Evolutionary conservation across 2,888 invertebrate species (phyloP), one percentile per base, ranked within the genome.

Genomic region (Leptopterna dolabrata): DNA sequence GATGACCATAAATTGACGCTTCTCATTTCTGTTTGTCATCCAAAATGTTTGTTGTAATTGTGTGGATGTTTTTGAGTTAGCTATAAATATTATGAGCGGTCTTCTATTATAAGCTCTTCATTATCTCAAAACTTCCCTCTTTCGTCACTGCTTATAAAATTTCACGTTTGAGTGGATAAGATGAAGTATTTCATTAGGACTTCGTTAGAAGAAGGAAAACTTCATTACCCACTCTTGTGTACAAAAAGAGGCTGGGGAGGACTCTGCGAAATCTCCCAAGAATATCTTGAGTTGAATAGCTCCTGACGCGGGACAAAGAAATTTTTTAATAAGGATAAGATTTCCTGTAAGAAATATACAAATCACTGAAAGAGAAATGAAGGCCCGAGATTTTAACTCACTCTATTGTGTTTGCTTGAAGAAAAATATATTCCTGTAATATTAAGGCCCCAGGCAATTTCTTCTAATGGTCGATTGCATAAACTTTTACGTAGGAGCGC

Each of bases 281-380:
- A 36, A 41, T 73, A 73, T 41, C 36, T 36, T 9, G 41, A 73
- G 73, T 36, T 36, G 73, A 73, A 73, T 73, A 73, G 73, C 11
- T 41, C n/a, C 36, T 41, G 71, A 29, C 14, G 71, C 71, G 2
- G 19, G 41, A 30, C 30, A 73, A 73, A 30, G 73, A 13, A 19
- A 73, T 13, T 73, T n/a, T 36, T 73, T 73, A 73, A 36, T 73
- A 73, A 73, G 36, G 73, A 73, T 73, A 73, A 73, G 73, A 73
- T 73, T 41, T 14, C 41, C 36, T 36, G n/a, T n/a, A 2, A 73
- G 36, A 73, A 30, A 73, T 73, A 73, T 30, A 73, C 73, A 41
- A 73, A 73, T 73, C 73, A 73, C 73, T 19, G 41, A 19, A 36
- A 16, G 73, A 63, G 36, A 9, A 41, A 73, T 73, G 36, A 73